phyloP scores from a whole-genome alignment of 2,888 invertebrate genomes.

The Sinodicranocentrus sp. region DNA sequence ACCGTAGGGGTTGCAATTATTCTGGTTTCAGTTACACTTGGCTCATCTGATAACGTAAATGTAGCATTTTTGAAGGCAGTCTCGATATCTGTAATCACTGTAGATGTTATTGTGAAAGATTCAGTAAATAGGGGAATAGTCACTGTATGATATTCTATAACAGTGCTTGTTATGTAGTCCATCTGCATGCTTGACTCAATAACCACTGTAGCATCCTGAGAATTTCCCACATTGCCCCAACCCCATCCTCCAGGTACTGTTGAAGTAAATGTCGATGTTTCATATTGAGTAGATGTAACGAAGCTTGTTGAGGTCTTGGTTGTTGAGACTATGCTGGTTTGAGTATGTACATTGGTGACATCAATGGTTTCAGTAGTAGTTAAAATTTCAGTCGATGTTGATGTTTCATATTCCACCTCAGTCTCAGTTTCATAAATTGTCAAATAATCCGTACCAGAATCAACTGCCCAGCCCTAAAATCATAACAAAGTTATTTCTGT shows the following conservation, averaged over 20 bases:
- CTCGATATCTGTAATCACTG: background rate
- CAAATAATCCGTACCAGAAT: background rate
- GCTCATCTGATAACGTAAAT: background rate
- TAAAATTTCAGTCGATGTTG: background rate
- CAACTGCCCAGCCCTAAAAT: background rate
- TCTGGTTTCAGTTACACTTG: background rate
- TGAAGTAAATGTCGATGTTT: background rate
- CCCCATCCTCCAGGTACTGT: constrained; percentile 13
- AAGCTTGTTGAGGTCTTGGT: background rate
- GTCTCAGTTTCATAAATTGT: background rate
- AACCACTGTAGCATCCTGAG: background rate
- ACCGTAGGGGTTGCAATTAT: background rate
- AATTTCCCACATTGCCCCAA: background rate
- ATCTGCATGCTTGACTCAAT: constrained; percentile 24
- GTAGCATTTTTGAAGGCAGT: background rate
- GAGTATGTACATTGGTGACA: background rate
- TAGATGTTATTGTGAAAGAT: constrained; percentile 5
- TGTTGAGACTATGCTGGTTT: background rate
- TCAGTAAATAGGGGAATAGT: background rate
- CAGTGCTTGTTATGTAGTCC: constrained; percentile 9
- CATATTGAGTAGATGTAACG: background rate
- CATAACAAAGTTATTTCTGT: background rate
- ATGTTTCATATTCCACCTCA: background rate
- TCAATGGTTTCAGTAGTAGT: constrained; percentile 8
- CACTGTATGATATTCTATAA: constrained; percentile 9